Percentiles rank a stretch among this genome's conserved stretches.
These are phyloP conservation scores for Stictonetta naevosa DNA, from an alignment of 2,113 vertebrate genomes.

Conservation along the genomic window DNA sequence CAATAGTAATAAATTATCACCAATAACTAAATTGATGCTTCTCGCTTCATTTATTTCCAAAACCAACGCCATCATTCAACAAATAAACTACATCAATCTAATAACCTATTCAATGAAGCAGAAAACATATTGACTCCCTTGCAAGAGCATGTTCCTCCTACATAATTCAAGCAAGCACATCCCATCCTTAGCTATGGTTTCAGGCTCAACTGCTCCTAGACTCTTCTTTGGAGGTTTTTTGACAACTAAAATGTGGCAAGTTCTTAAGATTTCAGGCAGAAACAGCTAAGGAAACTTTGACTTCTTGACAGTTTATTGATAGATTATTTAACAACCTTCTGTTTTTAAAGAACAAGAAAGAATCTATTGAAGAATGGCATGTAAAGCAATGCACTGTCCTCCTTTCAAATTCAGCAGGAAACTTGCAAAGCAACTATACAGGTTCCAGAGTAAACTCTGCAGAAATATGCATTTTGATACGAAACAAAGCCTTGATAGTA, in stretches of 20 bases:
- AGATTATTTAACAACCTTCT: conserved; percentile 58
- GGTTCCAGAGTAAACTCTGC: background rate
- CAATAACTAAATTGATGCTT: conserved; percentile 77
- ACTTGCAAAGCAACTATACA: background rate
- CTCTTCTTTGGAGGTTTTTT: background rate
- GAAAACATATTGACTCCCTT: conserved; percentile 76
- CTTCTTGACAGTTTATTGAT: conserved; percentile 60
- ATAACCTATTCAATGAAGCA: conserved; percentile 79
- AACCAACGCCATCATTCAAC: conserved; percentile 74
- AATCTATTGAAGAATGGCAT: background rate
- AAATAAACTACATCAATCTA: conserved; percentile 83
- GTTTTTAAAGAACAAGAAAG: conserved; percentile 46
- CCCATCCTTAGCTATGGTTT: conserved; percentile 59
- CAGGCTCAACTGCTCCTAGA: conserved; percentile 38
- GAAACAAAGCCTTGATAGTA: background rate
- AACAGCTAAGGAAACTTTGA: conserved; percentile 29
- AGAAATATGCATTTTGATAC: background rate
- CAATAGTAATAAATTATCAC: conserved; percentile 82
- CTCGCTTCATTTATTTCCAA: conserved; percentile 83
- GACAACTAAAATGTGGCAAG: conserved; percentile 23
- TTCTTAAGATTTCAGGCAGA: conserved; percentile 49
- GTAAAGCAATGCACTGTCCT: background rate
- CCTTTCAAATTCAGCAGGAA: background rate
- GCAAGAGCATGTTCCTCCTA: conserved; percentile 70
- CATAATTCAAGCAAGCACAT: conserved; percentile 73